These are phyloP conservation scores for Sebastes reedi DNA, from an alignment of 2,797 vertebrate species.

Conservation along the genomic window DNA sequence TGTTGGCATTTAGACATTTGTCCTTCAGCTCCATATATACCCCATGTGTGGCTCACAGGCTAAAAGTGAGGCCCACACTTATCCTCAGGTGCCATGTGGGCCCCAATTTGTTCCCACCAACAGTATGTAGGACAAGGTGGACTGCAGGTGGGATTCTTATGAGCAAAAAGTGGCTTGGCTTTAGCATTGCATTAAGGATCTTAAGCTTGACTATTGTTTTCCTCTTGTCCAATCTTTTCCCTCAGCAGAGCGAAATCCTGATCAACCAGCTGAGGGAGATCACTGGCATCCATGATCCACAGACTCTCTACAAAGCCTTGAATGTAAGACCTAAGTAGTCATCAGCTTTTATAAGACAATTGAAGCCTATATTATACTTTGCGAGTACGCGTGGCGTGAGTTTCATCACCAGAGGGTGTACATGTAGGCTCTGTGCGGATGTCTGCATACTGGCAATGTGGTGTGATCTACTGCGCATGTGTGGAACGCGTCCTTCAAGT, in stretches of 20 bases:
- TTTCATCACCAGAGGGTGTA: too few relatives aligned
- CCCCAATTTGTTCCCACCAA: neutral
- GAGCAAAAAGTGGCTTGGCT: neutral
- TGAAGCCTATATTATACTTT: too few relatives aligned
- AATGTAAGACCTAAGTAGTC: neutral
- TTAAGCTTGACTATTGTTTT: neutral
- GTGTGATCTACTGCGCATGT: too few relatives aligned
- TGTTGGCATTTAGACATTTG: slow-evolving; percentile 19
- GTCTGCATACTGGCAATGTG: too few relatives aligned
- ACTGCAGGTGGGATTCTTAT: neutral
- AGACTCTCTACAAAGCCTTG: neutral
- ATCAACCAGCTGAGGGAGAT: slow-evolving; percentile 4
- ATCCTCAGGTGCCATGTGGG: neutral
- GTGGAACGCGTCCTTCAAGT: too few relatives aligned
- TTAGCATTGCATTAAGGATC: neutral
- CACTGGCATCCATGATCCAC: neutral
- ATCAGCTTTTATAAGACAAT: neutral
- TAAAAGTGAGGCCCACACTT: neutral
- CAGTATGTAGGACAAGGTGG: neutral
- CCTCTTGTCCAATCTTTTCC: neutral
- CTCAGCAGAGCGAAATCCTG: neutral
- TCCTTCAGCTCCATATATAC: slow-evolving; percentile 32
- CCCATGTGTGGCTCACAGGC: neutral
- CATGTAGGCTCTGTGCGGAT: too few relatives aligned
- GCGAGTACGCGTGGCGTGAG: too few relatives aligned